These are phyloP conservation scores for Octopus bimaculoides DNA, from an alignment of 1,140 invertebrate genomes.

Conservation along the genomic window DNA sequence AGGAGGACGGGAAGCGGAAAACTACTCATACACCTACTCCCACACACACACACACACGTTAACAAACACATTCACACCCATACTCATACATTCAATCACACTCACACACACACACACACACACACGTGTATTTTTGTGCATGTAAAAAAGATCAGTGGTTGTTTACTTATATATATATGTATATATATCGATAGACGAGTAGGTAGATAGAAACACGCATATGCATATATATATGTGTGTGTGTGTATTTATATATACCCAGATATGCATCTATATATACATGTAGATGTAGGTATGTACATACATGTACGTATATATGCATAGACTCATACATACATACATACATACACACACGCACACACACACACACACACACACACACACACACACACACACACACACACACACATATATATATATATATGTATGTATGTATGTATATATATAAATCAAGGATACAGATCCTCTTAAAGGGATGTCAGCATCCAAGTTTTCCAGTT, in stretches of 20 bases:
- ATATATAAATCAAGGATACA: no score
- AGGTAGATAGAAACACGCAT: not conserved
- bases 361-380: conserved; percentile 7
- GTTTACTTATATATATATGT: not conserved
- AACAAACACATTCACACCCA: not conserved
- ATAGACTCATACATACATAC: not conserved
- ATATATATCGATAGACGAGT: no score
- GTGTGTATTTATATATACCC: not conserved
- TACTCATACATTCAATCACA: not conserved
- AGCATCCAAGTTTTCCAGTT: no score
- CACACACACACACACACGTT: not conserved
- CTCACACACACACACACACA: not conserved
- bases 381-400: not conserved
- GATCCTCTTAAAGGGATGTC: no score
- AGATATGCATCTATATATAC: not conserved
- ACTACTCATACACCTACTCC: no score
- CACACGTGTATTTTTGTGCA: not conserved
- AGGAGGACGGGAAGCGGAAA: no score
- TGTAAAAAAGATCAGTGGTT: not conserved
- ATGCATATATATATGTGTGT: not conserved
- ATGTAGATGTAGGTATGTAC: not conserved
- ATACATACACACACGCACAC: not conserved
- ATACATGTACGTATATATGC: not conserved
- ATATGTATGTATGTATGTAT: no score
- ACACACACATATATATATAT: not conserved